phyloP scores from a whole-genome alignment of 2,797 vertebrate genomes.

The Labroides dimidiatus region DNA sequence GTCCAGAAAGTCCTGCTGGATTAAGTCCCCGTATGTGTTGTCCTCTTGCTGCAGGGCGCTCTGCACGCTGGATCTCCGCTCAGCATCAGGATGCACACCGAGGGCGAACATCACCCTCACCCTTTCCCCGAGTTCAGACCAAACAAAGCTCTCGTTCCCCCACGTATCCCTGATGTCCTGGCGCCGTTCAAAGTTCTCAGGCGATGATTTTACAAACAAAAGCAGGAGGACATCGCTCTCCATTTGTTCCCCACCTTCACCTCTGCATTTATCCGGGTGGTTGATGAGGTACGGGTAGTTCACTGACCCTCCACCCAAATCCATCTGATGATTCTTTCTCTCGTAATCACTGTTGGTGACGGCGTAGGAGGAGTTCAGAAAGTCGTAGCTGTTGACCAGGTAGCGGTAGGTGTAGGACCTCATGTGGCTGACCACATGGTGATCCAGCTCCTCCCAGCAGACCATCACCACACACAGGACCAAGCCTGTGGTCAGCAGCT shows the following conservation, averaged over 20 bases:
- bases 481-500: slow-evolving; percentile 86
- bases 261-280: slow-evolving; percentile 68
- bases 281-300: slow-evolving; percentile 74
- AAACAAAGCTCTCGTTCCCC: slow-evolving; percentile 89
- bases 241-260: slow-evolving; percentile 72
- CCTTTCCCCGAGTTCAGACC: slow-evolving; percentile 78
- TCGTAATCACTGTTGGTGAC: slow-evolving; percentile 55
- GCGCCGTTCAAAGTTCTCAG: slow-evolving; percentile 86
- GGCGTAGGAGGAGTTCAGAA: slow-evolving; percentile 87
- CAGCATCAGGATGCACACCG: slow-evolving; percentile 73
- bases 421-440: slow-evolving; percentile 87
- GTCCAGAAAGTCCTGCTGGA: slow-evolving; percentile 93
- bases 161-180: slow-evolving; percentile 90
- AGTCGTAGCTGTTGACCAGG: slow-evolving; percentile 90
- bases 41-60: slow-evolving; percentile 84
- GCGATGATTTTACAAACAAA: slow-evolving; percentile 92
- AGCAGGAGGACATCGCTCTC: slow-evolving; percentile 89
- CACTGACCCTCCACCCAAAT: neutral
- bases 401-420: slow-evolving; percentile 93
- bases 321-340: slow-evolving; percentile 60
- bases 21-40: slow-evolving; percentile 81
- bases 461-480: slow-evolving; percentile 86
- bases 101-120: slow-evolving; percentile 91
- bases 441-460: slow-evolving; percentile 87
- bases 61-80: slow-evolving; percentile 71